Evolutionary conservation across 2,888 invertebrate species (phyloP).

Genomic region (Adelognathus sp.): DNA sequence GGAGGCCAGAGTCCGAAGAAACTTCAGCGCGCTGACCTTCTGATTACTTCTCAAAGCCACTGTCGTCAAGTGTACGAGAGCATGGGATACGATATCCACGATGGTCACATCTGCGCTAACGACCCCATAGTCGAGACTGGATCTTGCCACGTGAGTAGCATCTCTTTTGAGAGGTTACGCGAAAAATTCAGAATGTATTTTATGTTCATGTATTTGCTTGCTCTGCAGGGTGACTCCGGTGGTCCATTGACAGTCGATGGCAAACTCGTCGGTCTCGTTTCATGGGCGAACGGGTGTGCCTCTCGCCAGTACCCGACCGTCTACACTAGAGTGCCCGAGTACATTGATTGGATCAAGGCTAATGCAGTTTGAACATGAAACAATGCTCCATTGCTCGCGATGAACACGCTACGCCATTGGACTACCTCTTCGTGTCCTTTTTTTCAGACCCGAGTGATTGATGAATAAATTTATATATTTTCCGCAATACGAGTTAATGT

Average conservation of each 20-base stretch:
- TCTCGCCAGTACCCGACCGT: slow-evolving; percentile 69
- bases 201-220: not conserved
- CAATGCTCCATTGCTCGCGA: not conserved
- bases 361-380: slow-evolving; percentile 50
- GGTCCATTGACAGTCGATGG: slow-evolving; percentile 73
- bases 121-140: slow-evolving; percentile 56
- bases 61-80: slow-evolving; percentile 77
- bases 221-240: slow-evolving; percentile 73
- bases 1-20: slow-evolving; percentile 67
- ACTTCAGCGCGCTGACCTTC: slow-evolving; percentile 83
- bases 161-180: not conserved
- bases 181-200: not conserved
- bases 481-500: too few relatives aligned
- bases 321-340: slow-evolving; percentile 69
- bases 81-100: slow-evolving; percentile 44
- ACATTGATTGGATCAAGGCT: slow-evolving; percentile 66
- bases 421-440: not conserved
- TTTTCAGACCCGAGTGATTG: not conserved
- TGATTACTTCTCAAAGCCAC: slow-evolving; percentile 81
- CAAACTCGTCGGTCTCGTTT: slow-evolving; percentile 73
- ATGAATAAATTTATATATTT: too few relatives aligned
- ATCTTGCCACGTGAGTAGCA: slow-evolving; percentile 59
- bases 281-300: slow-evolving; percentile 73
- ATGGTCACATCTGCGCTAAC: slow-evolving; percentile 61
- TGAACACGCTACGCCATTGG: not conserved